Base-by-base conservation (phyloP, 2,113 vertebrate species). In the Zeus faber region DNA sequence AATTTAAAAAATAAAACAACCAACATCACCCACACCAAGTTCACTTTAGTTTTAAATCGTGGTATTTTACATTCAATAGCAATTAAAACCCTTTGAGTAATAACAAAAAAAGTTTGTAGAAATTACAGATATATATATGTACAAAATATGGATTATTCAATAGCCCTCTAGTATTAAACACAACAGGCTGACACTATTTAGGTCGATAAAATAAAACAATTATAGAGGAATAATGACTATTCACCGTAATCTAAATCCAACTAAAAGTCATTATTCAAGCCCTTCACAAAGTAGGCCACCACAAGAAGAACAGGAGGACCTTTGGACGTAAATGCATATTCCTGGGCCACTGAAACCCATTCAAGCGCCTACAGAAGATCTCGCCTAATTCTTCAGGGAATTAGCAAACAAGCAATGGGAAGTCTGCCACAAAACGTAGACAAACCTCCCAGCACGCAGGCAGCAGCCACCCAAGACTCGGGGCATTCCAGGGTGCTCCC, bases 391-490 rank as follows among this genome's bases (percentile, higher is more conserved):
- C 80, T 84, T 86, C 40, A 74, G 91, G 89, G 91, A 94, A 94
- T 91, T 89, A 84, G 85, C 70, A 89, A 92, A 93, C 88, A 93
- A 92, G 91, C 87, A 87, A 92, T 89, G 92, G 92, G 92, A 94
- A 95, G 91, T 94, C 89, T 84, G 87, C 90, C 88, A 93, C 92
- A 93, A 93, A 93, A 94, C 91, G 88, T 83, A 91, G 91, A 91
- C 87, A 83, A 92, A 93, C 93, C 93, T 93, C 95, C 94, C 94
- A 95, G 91, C 91, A 90, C 82, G 92, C 89, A 87, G 88, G 87
- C 89, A 87, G 87, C 89, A 93, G 85, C 94, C 95, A 94, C 94
- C 93, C 93, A 95, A 88, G 90, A 90, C 85, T 77, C 81, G 77
- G 84, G 89, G 88, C 83, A 89, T 91, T 89, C 88, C 90, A 91